Percentiles rank a stretch among this genome's conserved stretches.
These are phyloP conservation scores for Disparrhopalites patrizii DNA, from an alignment of 2,888 invertebrate species.

Conservation along the genomic window DNA sequence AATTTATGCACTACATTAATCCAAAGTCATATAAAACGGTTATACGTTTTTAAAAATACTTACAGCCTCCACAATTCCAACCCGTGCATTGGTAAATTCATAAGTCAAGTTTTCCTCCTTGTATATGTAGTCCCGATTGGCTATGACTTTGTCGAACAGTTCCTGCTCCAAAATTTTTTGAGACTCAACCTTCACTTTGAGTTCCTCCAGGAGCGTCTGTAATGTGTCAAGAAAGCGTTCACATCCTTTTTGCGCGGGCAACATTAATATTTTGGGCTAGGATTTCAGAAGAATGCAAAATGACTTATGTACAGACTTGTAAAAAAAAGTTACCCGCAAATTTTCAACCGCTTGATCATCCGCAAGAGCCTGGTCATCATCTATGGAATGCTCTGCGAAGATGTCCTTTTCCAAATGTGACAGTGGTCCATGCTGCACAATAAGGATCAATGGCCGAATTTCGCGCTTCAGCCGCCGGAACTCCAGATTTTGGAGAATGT, in stretches of 20 bases:
- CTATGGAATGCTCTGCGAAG: background rate
- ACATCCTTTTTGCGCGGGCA: no score
- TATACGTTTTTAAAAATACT: background rate
- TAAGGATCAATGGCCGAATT: background rate
- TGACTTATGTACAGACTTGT: background rate
- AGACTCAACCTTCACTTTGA: background rate
- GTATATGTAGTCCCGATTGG: background rate
- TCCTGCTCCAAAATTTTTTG: background rate
- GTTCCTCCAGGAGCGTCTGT: background rate
- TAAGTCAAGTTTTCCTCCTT: background rate
- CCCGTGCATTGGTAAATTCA: background rate
- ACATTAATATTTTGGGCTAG: no score
- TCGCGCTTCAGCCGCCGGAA: background rate
- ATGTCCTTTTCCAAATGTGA: background rate
- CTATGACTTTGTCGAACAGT: background rate
- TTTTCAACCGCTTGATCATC: background rate
- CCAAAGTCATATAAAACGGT: no score
- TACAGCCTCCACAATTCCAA: background rate
- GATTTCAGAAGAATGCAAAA: background rate
- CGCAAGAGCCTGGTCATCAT: background rate
- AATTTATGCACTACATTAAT: no score
- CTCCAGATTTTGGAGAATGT: background rate
- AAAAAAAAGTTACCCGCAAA: background rate
- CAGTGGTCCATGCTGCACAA: background rate
- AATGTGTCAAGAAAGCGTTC: no score